Conservation (phyloP, 1,140 invertebrate species). For the Pseudoatta argentina region DNA sequence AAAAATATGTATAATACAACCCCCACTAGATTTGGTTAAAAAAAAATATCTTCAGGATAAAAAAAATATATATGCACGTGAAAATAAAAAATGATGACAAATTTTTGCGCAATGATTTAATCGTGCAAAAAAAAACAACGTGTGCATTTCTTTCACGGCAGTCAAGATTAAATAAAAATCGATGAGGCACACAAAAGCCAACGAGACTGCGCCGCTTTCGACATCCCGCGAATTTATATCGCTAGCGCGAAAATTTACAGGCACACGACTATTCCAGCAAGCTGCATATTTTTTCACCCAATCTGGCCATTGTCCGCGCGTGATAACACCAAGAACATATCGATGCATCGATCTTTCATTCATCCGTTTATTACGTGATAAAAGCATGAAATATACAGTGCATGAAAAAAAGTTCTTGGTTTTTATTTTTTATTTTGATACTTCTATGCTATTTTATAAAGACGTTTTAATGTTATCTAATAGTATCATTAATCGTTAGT, state of each 20-base stretch:
- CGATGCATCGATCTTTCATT: constrained; percentile 48
- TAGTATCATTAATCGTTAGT: neutral
- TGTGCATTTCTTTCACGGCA: constrained; percentile 12
- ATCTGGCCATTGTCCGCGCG: constrained; percentile 51
- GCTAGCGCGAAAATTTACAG: constrained; percentile 51
- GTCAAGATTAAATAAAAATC: constrained; percentile 55
- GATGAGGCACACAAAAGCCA: constrained; percentile 46
- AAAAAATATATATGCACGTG: too few species aligned
- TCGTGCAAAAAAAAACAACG: too few species aligned
- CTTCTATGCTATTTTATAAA: neutral
- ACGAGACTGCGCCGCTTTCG: constrained; percentile 41
- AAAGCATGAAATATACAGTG: constrained; percentile 21
- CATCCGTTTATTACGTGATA: constrained; percentile 56
- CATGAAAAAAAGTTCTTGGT: neutral
- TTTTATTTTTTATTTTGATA: too few species aligned
- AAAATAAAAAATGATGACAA: neutral
- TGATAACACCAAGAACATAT: constrained; percentile 51
- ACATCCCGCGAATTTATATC: constrained; percentile 54
- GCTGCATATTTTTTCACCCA: constrained; percentile 47
- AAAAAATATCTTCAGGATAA: neutral
- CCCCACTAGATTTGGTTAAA: neutral
- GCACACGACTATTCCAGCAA: constrained; percentile 35
- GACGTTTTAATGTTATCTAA: neutral
- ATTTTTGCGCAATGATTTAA: neutral
- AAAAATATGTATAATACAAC: constrained; percentile 2